phyloP scores from a whole-genome alignment of 1,140 invertebrate genomes.

The Penaeus vannamei region DNA sequence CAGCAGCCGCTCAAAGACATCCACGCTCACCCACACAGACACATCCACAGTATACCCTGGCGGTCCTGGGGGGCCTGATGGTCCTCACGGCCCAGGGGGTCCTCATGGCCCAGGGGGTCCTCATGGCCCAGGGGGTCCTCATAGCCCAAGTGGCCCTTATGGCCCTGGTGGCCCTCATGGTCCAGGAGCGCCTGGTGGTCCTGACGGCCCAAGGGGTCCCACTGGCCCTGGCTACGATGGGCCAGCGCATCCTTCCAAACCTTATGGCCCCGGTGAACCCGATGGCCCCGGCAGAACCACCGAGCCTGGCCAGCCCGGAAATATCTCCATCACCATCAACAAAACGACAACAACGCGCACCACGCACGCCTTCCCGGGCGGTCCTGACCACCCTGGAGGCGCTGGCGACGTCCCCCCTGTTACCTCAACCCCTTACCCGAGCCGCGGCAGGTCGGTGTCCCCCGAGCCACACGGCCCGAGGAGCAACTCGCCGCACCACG shows the following conservation, averaged over 20 bases:
- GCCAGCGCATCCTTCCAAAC: conserved; percentile 56
- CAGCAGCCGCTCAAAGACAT: not conserved
- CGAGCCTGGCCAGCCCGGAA: conserved; percentile 42
- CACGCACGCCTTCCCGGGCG: conserved; percentile 55
- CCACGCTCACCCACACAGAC: conserved; percentile 45
- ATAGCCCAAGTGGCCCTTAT: not conserved
- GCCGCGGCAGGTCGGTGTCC: conserved; percentile 57
- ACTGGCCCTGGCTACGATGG: conserved; percentile 36
- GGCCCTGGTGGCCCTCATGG: conserved; percentile 26
- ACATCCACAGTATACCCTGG: conserved; percentile 42
- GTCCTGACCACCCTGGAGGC: not conserved
- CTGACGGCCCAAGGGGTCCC: conserved; percentile 38
- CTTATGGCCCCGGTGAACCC: conserved; percentile 41
- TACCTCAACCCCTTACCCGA: conserved; percentile 66
- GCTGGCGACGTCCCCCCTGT: conserved; percentile 52
- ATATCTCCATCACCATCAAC: conserved; percentile 65
- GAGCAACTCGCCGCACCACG: conserved; percentile 25
- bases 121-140: not conserved
- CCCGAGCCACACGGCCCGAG: conserved; percentile 41
- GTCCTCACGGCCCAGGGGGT: conserved; percentile 41
- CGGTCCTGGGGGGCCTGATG: conserved; percentile 38
- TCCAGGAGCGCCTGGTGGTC: conserved; percentile 21
- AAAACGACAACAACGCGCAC: conserved; percentile 62
- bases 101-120: conserved; percentile 51
- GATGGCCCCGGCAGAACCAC: conserved; percentile 54